A percentile compares a stretch with the other conserved stretches of the same genome.
Evolutionary conservation across 2,113 vertebrate genomes (phyloP).

Genomic region (Tamias sibiricus): DNA sequence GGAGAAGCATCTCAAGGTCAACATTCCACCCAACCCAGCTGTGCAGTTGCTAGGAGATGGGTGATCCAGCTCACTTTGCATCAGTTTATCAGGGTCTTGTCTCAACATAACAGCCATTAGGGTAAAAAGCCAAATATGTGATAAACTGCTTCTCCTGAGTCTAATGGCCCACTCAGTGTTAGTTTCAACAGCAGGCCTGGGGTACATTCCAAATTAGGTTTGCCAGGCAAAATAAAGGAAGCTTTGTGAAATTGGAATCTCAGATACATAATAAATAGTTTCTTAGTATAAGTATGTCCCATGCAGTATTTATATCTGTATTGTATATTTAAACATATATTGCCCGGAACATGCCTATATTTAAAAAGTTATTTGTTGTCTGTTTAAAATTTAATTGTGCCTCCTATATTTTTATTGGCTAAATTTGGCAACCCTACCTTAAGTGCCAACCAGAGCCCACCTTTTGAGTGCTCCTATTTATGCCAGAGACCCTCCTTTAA

Average conservation of each 20-base stretch:
- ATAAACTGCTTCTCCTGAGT: background rate
- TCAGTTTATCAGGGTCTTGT: background rate
- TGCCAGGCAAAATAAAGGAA: background rate
- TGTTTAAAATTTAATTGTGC: background rate
- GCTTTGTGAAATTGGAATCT: background rate
- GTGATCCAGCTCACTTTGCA: background rate
- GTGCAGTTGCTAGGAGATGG: background rate
- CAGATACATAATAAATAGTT: background rate
- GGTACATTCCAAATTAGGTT: background rate
- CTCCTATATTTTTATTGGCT: background rate
- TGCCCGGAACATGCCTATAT: background rate
- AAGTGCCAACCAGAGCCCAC: background rate
- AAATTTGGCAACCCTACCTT: background rate
- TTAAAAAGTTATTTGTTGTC: background rate
- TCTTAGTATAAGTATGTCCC: background rate
- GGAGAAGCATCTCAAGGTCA: background rate
- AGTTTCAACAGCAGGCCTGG: constrained; percentile 34
- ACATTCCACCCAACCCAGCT: too few species aligned
- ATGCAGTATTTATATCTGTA: background rate
- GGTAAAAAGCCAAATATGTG: background rate
- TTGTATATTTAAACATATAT: background rate
- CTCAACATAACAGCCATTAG: background rate
- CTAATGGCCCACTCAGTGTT: background rate
- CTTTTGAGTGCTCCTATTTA: background rate
- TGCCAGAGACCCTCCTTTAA: background rate